These are phyloP conservation scores for Staurois parvus DNA, from an alignment of 2,797 vertebrate genomes.

Conservation along the genomic window DNA sequence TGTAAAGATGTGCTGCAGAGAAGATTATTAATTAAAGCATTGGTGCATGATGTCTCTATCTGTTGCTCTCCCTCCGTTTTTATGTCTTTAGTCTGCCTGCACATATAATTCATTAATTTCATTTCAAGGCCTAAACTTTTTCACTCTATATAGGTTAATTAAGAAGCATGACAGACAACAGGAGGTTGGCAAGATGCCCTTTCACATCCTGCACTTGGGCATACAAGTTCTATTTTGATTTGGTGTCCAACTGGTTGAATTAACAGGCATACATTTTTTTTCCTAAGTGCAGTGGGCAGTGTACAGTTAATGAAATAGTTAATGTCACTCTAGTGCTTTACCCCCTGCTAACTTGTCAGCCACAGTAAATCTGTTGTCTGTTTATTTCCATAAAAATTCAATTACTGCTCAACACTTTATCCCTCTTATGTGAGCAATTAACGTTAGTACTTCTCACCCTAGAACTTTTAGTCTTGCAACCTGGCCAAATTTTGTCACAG, in stretches of 20 bases:
- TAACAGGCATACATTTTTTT: constrained; percentile 61
- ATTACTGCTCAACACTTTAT: constrained; percentile 75
- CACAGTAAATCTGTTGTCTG: constrained; percentile 80
- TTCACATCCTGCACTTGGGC: constrained; percentile 65
- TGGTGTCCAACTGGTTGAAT: constrained; percentile 73
- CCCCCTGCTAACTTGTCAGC: constrained; percentile 71
- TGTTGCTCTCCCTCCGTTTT: constrained; percentile 16
- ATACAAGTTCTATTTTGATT: constrained; percentile 74
- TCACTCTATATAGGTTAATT: constrained; percentile 70
- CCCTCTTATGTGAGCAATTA: constrained; percentile 76
- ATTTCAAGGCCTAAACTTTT: constrained; percentile 62
- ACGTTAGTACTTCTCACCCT: constrained; percentile 68
- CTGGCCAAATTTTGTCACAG: neutral
- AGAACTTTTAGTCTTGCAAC: constrained; percentile 56
- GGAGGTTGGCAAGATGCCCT: constrained; percentile 67
- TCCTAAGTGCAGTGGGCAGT: constrained; percentile 55
- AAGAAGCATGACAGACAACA: constrained; percentile 69
- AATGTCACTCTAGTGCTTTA: constrained; percentile 71
- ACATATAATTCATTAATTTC: constrained; percentile 56
- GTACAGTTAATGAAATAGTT: constrained; percentile 79
- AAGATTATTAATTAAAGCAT: constrained; percentile 59
- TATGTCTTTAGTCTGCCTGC: constrained; percentile 34
- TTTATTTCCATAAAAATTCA: constrained; percentile 86
- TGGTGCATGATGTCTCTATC: constrained; percentile 54
- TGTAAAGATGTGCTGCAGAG: constrained; percentile 50